A percentile compares a stretch with the other conserved stretches of the same genome.
These are phyloP conservation scores for Lordiphosa andalusiaca DNA, from an alignment of 2,888 invertebrate species.

Conservation along the genomic window DNA sequence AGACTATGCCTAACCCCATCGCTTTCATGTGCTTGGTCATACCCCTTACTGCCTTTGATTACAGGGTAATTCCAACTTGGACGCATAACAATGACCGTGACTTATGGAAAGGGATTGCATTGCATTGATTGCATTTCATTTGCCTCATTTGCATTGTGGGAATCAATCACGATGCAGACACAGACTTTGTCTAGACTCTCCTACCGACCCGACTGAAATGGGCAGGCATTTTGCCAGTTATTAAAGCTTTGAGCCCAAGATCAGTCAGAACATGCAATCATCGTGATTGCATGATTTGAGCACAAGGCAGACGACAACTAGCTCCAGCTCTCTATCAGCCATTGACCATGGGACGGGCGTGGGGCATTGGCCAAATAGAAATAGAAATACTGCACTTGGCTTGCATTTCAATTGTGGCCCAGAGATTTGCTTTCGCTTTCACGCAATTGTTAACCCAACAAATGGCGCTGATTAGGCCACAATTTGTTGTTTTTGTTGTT, in stretches of 20 bases:
- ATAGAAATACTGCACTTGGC: constrained; percentile 42
- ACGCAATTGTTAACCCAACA: constrained; percentile 25
- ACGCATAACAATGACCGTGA: constrained; percentile 66
- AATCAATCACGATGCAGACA: constrained; percentile 58
- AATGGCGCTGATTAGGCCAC: constrained; percentile 7
- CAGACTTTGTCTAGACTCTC: constrained; percentile 36
- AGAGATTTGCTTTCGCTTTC: constrained; percentile 21
- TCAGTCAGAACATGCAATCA: constrained; percentile 17
- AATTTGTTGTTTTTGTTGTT: no score
- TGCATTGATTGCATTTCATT: constrained; percentile 68
- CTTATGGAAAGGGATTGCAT: constrained; percentile 29
- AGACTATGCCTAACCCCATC: no score
- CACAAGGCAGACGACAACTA: constrained; percentile 60
- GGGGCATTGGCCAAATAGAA: constrained; percentile 21
- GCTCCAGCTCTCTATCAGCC: no score
- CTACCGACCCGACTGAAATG: neutral
- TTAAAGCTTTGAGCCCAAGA: neutral
- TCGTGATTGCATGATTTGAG: constrained; percentile 50
- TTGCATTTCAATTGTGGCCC: constrained; percentile 69
- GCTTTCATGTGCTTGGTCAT: no score
- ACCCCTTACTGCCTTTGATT: no score
- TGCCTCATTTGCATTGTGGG: constrained; percentile 52
- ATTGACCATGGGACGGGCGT: constrained; percentile 27
- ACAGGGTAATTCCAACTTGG: constrained; percentile 41
- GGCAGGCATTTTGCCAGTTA: constrained; percentile 1